Evolutionary conservation across 1,140 invertebrate species (phyloP).

Genomic region (Drosophila dunni): DNA sequence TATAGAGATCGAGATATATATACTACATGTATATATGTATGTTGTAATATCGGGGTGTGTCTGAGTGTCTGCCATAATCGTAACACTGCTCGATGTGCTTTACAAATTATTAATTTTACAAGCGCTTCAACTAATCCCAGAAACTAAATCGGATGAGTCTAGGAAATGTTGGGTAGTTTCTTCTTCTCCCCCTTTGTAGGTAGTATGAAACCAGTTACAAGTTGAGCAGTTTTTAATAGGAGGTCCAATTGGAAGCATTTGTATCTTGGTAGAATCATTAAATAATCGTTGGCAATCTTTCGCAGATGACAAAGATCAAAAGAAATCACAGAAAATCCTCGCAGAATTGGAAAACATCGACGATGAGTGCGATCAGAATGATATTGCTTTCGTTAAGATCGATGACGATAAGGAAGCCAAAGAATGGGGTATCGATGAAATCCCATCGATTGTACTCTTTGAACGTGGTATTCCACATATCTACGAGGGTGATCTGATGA

Average conservation of each 20-base stretch:
- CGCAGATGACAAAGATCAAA: constrained; percentile 95
- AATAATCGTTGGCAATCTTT: constrained; percentile 36
- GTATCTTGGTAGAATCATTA: constrained; percentile 6
- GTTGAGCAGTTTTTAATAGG: constrained; percentile 30
- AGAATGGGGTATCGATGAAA: constrained; percentile 93
- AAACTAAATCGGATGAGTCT: constrained; percentile 31
- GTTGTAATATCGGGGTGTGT: constrained; percentile 57
- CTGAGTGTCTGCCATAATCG: constrained; percentile 59
- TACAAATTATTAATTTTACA: constrained; percentile 48
- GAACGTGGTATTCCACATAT: constrained; percentile 94
- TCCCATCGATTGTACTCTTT: constrained; percentile 93
- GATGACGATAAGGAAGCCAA: constrained; percentile 94
- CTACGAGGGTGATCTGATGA: constrained; percentile 95
- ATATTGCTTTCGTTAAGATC: constrained; percentile 97
- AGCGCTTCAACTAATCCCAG: constrained; percentile 62
- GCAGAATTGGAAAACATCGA: constrained; percentile 96
- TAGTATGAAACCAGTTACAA: constrained; percentile 40
- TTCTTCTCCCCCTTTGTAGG: not conserved
- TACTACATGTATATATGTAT: constrained; percentile 14
- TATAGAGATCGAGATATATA: constrained; percentile 24
- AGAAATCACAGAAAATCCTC: constrained; percentile 95
- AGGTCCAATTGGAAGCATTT: constrained; percentile 23
- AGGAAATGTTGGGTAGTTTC: constrained; percentile 1
- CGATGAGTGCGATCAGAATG: constrained; percentile 96
- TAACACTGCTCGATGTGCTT: constrained; percentile 70